Conservation (phyloP, 2,797 vertebrate genomes). For the Pangasius mekongensis region DNA sequence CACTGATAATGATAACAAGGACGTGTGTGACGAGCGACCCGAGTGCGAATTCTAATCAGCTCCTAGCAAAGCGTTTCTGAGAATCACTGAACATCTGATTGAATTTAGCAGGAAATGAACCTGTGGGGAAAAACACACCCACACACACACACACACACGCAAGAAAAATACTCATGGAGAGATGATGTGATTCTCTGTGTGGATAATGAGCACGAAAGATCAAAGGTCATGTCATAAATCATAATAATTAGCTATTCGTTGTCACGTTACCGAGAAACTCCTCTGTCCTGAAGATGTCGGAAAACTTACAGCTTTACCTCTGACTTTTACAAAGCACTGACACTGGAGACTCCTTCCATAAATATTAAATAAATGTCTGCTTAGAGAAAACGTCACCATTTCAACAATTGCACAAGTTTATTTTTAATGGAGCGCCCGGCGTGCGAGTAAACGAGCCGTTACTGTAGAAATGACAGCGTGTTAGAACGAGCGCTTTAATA, state of each 20-base stretch:
- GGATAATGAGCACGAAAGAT: neutral
- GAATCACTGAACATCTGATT: slow-evolving; percentile 43
- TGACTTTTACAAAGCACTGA: too few species aligned
- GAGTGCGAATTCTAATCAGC: neutral
- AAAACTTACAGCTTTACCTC: too few species aligned
- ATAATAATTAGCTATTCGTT: neutral
- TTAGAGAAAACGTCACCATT: too few species aligned
- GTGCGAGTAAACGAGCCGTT: too few species aligned
- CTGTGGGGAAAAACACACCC: neutral
- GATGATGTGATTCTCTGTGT: neutral
- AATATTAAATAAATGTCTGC: too few species aligned
- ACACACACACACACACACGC: neutral
- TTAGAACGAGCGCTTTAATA: too few species aligned
- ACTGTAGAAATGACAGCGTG: too few species aligned
- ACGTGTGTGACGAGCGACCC: neutral
- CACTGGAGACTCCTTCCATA: too few species aligned
- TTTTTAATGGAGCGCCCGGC: too few species aligned
- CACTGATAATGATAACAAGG: neutral
- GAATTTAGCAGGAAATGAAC: slow-evolving; percentile 25
- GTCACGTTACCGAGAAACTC: neutral
- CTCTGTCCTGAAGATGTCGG: too few species aligned
- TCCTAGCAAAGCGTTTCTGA: neutral
- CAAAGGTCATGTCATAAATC: neutral
- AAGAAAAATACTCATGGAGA: neutral
- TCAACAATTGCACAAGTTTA: too few species aligned